Evolutionary conservation across 2,888 invertebrate species (phyloP), one percentile per base, ranked within the genome.

Genomic region (Microctonus brassicae): DNA sequence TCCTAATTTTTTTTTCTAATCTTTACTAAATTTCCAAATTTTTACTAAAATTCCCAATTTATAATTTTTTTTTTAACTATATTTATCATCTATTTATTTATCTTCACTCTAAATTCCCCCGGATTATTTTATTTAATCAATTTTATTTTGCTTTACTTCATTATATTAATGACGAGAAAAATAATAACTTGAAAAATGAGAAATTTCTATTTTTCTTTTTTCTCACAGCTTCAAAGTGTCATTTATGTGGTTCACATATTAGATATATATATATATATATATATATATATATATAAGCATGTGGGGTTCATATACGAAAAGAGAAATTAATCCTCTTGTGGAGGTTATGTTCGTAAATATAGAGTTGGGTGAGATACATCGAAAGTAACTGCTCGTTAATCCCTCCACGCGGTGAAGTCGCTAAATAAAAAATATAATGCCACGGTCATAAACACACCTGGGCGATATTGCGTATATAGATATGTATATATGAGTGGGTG

Each of bases 381-480:
- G 39, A 57, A 39, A 66, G 64, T 67, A 70, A 70, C 64, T 55
- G 62, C 6, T 61, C 61, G 64, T 66, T 71, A 66, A 73, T 68
- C 68, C 13, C 39, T 13, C 13, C n/a, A n/a, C 60, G 61, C 10
- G 13, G 64, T 42, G 39, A 2, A 62, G 66, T 65, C 55, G 22
- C 9, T 71, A 66, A 74, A 71, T 71, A 74, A 74, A 74, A 39
- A 68, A 71, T 70, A 66, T 39, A 66, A 57, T 57, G 20, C 39
- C 64, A 29, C 42, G 39, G n/a, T n/a, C n/a, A 39, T 39, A 39
- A 39, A 39, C 39, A n/a, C 13, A 13, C 5, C 39, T 17, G 24
- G 39, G 55, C 22, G 36, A 53, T 55, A 55, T 65, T 65, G 65
- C n/a, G 2, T 29, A 29, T 29, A 29, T 7, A n/a, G n/a, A 7